A percentile compares a stretch with the other conserved stretches of the same genome.
These are phyloP conservation scores for Bos indicus DNA, from an alignment of 2,113 vertebrate species.

Conservation along the genomic window DNA sequence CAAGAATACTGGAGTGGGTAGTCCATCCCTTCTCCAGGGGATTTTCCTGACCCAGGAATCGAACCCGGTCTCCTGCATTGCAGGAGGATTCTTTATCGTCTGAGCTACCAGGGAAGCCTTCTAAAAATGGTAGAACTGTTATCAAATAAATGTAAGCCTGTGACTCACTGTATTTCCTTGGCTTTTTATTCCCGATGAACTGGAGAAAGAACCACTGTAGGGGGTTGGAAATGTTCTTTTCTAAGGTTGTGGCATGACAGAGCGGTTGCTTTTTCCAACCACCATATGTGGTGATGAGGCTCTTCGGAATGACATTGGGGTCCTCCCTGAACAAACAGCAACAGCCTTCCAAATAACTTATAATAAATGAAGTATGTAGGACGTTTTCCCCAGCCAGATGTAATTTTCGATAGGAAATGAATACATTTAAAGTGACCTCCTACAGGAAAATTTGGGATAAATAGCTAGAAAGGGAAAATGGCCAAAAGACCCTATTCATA, in stretches of 20 bases:
- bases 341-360: slow-evolving; percentile 55
- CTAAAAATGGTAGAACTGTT: neutral
- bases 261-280: slow-evolving; percentile 59
- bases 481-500: neutral
- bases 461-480: slow-evolving; percentile 16
- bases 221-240: slow-evolving; percentile 21
- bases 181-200: neutral
- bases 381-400: slow-evolving; percentile 31
- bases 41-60: neutral
- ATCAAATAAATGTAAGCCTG: neutral
- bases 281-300: slow-evolving; percentile 55
- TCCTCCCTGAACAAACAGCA: slow-evolving; percentile 41
- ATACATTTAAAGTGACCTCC: slow-evolving; percentile 50
- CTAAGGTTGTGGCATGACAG: slow-evolving; percentile 37
- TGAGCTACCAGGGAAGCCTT: neutral
- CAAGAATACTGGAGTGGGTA: neutral
- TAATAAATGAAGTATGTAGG: slow-evolving; percentile 62
- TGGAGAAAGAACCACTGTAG: slow-evolving; percentile 10
- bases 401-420: neutral
- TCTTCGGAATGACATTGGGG: slow-evolving; percentile 51
- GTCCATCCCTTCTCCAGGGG: neutral
- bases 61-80: neutral
- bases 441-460: slow-evolving; percentile 14
- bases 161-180: slow-evolving; percentile 9
- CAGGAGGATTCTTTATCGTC: neutral